Percentiles rank a stretch among this genome's conserved stretches.
Conservation (phyloP, 2,888 invertebrate genomes). For the Pristionchus mayeri region DNA sequence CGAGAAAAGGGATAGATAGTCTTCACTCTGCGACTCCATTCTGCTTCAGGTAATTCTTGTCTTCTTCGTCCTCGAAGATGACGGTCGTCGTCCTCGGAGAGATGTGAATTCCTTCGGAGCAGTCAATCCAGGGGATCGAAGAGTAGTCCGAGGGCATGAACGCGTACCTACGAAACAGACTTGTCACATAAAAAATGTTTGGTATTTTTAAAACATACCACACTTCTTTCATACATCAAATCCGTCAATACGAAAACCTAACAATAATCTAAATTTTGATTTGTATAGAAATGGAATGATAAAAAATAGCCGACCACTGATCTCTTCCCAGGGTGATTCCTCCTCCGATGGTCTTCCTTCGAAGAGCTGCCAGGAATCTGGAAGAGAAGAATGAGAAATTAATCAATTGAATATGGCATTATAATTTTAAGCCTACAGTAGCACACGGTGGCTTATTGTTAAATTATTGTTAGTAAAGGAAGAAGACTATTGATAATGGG, state of each 20-base stretch:
- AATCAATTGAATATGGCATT: no score
- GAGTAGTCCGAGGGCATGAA: constrained; percentile 68
- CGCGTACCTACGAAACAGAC: no score
- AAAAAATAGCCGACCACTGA: constrained; percentile 44
- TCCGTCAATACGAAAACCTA: no score
- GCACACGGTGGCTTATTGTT: not conserved
- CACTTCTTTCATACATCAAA: no score
- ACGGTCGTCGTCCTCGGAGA: constrained; percentile 30
- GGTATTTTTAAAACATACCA: no score
- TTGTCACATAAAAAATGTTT: no score
- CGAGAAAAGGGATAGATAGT: no score
- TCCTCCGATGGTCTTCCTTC: constrained; percentile 45
- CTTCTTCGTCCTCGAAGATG: constrained; percentile 30
- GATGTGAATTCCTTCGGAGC: constrained; percentile 32
- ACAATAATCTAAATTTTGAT: no score
- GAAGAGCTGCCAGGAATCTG: constrained; percentile 42
- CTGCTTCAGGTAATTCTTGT: not conserved
- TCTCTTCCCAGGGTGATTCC: constrained; percentile 19
- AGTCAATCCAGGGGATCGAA: constrained; percentile 67
- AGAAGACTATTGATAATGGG: not conserved
- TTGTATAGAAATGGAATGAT: no score
- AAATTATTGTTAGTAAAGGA: not conserved
- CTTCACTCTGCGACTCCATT: not conserved
- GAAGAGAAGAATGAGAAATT: no score
- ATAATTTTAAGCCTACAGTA: no score